Base-by-base conservation (phyloP, 1,140 invertebrate species). In the Meteorus sp. region DNA sequence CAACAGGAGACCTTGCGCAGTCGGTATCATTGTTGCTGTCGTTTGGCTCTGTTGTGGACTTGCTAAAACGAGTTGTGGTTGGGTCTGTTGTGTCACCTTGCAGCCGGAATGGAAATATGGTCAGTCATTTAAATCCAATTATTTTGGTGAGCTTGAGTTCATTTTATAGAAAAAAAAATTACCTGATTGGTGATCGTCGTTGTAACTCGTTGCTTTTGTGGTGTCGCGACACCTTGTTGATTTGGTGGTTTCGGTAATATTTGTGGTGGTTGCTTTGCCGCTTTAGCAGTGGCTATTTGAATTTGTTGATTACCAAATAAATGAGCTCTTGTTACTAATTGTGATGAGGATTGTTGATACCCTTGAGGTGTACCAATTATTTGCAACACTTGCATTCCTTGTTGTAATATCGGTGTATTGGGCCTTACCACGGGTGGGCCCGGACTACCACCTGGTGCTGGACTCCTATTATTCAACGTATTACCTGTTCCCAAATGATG, bases 321-420 rank as follows among this genome's bases (percentile, higher is more conserved):
- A 53, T 78, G 77, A 1, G 76, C 74, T 17, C 77, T 64, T 15
- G 76, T 75, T 0, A 78, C 74, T 19, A 80, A 61, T 22, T 77
- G 74, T 31, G 76, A 72, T 13, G 76, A 73, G 0, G 77, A 53
- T 20, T 72, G 72, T 45, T 78, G 71, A 65, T 79, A 80, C 23
- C 74, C 72, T 60, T 76, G 74, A 22, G 78, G 76, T 54, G 74
- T 70, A 25, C 76, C 74, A 62, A 80, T 80, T 53, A 80, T 80
- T 73, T 80, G 78, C n/a, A 80, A 60, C 33, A 80, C 78, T 53
- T 80, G 78, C 78, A 80, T 80, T 13, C 78, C 77, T 66, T 77
- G 78, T 51, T 80, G 78, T 15, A 80, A 54, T 56, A 79, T 76
- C 0, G 78, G 78, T 33, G 78, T 80, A 58, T 76, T 80, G 11